Percentiles rank a stretch among this genome's conserved stretches.
These are phyloP conservation scores for Lasaia peninsularis DNA, from an alignment of 1,140 invertebrate species.

Conservation along the genomic window DNA sequence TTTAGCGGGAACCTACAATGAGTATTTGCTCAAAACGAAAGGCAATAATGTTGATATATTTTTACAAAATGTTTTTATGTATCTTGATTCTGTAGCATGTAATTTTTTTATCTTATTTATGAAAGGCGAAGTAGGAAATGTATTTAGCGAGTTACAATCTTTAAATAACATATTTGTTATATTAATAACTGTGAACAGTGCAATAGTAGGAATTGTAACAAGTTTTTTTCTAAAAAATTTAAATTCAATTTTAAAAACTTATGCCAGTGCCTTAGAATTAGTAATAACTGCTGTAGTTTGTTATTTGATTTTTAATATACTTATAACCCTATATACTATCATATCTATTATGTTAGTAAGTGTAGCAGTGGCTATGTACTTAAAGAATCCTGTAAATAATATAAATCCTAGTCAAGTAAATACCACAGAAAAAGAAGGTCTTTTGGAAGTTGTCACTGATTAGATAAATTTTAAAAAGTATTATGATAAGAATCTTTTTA, in stretches of 20 bases:
- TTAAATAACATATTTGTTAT: constrained; percentile 85
- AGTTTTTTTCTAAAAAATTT: constrained; percentile 95
- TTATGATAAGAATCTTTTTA: not conserved
- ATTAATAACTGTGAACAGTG: constrained; percentile 92
- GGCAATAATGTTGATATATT: constrained; percentile 92
- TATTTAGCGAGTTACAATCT: constrained; percentile 80
- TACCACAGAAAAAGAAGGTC: constrained; percentile 50
- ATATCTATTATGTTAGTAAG: constrained; percentile 91
- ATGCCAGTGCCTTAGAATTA: constrained; percentile 95
- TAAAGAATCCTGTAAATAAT: constrained; percentile 91
- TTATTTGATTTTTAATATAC: constrained; percentile 92
- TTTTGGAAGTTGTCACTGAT: constrained; percentile 48
- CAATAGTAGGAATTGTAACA: constrained; percentile 94
- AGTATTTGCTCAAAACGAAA: constrained; percentile 93
- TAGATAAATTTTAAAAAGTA: not conserved
- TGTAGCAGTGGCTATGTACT: constrained; percentile 91
- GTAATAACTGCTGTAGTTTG: constrained; percentile 94
- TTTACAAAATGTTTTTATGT: constrained; percentile 97
- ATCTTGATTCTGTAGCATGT: constrained; percentile 94
- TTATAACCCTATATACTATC: constrained; percentile 90
- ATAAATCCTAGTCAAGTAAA: constrained; percentile 35
- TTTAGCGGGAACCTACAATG: constrained; percentile 97
- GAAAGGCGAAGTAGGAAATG: constrained; percentile 80
- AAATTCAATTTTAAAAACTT: constrained; percentile 97
- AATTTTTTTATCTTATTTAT: constrained; percentile 85